Evolutionary conservation across 2,797 vertebrate genomes (phyloP).

Genomic region (Crax fasciolata): DNA sequence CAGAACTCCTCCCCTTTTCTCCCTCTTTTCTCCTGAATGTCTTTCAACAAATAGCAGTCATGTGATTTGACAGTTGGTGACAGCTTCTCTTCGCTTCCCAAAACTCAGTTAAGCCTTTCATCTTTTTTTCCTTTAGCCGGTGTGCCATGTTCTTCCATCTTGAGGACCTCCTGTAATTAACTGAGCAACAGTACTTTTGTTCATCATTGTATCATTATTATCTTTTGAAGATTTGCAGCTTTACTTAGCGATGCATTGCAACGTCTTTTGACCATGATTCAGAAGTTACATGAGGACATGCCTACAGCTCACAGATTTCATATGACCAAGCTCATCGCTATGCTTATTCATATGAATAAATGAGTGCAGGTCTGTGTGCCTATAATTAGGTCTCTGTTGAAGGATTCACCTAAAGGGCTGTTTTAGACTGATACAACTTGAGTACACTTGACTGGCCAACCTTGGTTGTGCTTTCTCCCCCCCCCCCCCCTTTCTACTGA

Average conservation of each 20-base stretch:
- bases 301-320: background rate
- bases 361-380: background rate
- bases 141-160: background rate
- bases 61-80: background rate
- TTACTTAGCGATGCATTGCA: background rate
- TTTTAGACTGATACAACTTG: background rate
- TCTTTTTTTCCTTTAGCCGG: background rate
- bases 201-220: background rate
- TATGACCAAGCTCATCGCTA: constrained; percentile 4
- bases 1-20: background rate
- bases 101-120: background rate
- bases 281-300: background rate
- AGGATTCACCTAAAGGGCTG: background rate
- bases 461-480: background rate
- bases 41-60: background rate
- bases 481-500: background rate
- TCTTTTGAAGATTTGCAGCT: background rate
- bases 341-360: background rate
- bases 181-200: background rate
- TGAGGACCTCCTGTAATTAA: background rate
- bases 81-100: background rate
- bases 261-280: background rate
- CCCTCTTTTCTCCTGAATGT: background rate
- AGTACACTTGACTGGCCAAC: background rate
- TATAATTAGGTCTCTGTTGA: background rate